Evolutionary conservation across 2,797 vertebrate genomes (phyloP).

Genomic region (Arnoldichthys spilopterus): DNA sequence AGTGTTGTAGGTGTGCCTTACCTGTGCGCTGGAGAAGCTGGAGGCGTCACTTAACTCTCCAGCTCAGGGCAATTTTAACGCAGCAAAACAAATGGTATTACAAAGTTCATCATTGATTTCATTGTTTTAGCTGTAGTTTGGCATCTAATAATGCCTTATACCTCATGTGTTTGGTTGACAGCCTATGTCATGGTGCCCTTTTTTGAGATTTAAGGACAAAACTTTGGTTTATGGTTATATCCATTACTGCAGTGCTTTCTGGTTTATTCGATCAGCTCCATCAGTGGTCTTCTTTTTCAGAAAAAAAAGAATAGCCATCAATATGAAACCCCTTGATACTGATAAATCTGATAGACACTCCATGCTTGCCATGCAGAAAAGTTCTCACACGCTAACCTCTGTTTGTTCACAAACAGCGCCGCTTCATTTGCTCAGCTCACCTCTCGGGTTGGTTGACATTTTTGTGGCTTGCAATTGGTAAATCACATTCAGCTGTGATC

Average conservation of each 20-base stretch:
- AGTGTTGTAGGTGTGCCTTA: slow-evolving; percentile 62
- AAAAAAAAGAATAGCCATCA: too few species aligned
- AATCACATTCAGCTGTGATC: slow-evolving; percentile 4
- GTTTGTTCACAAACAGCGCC: slow-evolving; percentile 2
- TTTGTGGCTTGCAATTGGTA: slow-evolving; percentile 13
- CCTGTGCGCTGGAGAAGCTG: slow-evolving; percentile 53
- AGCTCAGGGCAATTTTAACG: not conserved
- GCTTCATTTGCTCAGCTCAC: slow-evolving; percentile 1
- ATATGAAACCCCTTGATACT: too few species aligned
- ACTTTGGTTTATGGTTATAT: too few species aligned
- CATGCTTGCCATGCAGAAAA: not conserved
- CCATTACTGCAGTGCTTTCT: too few species aligned
- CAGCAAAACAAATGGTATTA: not conserved
- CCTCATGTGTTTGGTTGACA: too few species aligned
- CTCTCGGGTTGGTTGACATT: slow-evolving; percentile 7
- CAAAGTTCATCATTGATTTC: not conserved
- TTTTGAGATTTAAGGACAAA: too few species aligned
- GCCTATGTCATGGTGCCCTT: too few species aligned
- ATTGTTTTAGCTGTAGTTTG: not conserved
- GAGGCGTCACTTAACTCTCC: slow-evolving; percentile 5
- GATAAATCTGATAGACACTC: too few species aligned
- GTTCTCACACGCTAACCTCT: slow-evolving; percentile 5
- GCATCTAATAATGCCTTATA: not conserved
- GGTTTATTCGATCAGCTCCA: too few species aligned
- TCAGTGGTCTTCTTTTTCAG: too few species aligned